phyloP scores from a whole-genome alignment of 30 jellyfish, hydroid and myxozoan genomes.

The Turritopsis rubra region DNA sequence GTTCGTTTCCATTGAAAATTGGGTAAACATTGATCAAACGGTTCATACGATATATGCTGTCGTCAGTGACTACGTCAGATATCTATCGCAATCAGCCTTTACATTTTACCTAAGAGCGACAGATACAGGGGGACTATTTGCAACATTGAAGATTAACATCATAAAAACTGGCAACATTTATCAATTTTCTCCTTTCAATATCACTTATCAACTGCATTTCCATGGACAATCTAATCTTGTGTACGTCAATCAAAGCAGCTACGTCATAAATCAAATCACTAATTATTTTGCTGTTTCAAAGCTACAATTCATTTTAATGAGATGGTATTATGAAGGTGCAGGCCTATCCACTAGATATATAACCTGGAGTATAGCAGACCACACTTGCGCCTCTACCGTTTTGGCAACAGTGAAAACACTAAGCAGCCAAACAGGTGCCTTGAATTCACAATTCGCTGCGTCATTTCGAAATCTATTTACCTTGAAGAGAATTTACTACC shows the following conservation, averaged over 20 bases:
- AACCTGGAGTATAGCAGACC: constrained; percentile 30
- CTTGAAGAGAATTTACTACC: constrained; percentile 35
- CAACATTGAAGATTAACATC: constrained; percentile 30
- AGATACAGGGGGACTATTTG: constrained; percentile 53
- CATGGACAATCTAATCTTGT: constrained; percentile 18
- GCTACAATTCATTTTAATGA: constrained; percentile 9
- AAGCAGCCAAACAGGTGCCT: neutral
- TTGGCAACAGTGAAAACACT: constrained; percentile 13
- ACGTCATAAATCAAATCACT: constrained; percentile 21
- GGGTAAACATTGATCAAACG: constrained; percentile 31
- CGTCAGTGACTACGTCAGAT: constrained; percentile 39
- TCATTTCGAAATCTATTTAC: constrained; percentile 13
- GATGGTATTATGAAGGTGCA: neutral
- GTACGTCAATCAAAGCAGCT: constrained; percentile 25
- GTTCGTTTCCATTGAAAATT: constrained; percentile 18
- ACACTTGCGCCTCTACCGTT: constrained; percentile 32
- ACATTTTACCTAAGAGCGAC: constrained; percentile 55
- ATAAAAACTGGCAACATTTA: constrained; percentile 19
- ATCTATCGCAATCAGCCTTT: neutral
- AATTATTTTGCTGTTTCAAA: constrained; percentile 21
- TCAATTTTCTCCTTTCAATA: constrained; percentile 46
- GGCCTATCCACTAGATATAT: constrained; percentile 16
- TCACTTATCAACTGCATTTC: constrained; percentile 30
- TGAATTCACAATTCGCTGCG: neutral
- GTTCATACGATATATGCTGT: constrained; percentile 25